Evolutionary conservation across 2,113 vertebrate genomes (phyloP).

Genomic region (Crotophaga sulcirostris): DNA sequence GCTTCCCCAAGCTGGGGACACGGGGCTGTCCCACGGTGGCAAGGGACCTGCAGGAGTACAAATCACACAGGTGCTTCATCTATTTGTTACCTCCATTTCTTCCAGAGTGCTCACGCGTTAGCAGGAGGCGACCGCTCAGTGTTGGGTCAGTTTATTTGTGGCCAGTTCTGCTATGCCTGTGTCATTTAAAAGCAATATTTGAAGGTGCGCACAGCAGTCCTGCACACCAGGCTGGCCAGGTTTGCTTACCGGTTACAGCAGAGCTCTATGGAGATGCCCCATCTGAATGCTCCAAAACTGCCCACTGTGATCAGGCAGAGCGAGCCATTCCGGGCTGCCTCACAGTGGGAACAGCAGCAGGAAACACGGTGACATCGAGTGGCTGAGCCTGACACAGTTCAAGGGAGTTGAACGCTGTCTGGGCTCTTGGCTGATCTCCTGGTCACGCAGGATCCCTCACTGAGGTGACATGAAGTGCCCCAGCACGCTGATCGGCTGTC

Average conservation of each 20-base stretch:
- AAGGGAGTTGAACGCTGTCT: no score
- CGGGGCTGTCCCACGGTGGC: not conserved
- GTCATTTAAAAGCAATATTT: not conserved
- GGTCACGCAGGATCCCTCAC: rapidly evolving
- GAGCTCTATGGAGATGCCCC: not conserved
- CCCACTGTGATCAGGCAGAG: not conserved
- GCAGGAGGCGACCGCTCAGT: rapidly evolving
- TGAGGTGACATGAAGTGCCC: not conserved
- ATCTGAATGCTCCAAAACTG: not conserved
- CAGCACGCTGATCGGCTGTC: rapidly evolving
- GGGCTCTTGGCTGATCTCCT: not conserved
- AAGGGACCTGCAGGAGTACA: not conserved
- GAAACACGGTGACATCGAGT: rapidly evolving
- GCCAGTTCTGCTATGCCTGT: not conserved
- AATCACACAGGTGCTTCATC: not conserved
- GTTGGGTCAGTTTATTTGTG: not conserved
- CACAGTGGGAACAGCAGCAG: rapidly evolving
- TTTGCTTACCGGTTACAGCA: not conserved
- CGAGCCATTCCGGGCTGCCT: not conserved
- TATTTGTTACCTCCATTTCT: not conserved
- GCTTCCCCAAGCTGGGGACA: not conserved
- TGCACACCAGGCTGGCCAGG: not conserved
- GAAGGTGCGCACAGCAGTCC: not conserved
- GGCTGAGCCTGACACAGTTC: rapidly evolving
- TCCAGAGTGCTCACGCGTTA: rapidly evolving